Percentiles rank a stretch among this genome's conserved stretches.
These are phyloP conservation scores for Coregonus suidteri DNA, from an alignment of 2,797 vertebrate genomes.

Conservation along the genomic window DNA sequence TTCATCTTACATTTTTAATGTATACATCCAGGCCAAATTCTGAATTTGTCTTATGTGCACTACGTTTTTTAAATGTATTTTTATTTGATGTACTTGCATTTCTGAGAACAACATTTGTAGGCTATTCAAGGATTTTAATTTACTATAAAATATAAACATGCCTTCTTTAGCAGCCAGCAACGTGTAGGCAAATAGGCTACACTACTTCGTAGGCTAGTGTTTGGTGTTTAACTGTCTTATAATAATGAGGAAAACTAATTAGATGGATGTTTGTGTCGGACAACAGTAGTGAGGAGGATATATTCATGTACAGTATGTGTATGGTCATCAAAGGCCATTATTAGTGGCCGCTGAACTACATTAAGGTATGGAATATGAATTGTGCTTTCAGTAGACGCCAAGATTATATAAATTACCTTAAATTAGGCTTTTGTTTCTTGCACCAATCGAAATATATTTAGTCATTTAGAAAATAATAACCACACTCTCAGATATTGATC, in stretches of 20 bases:
- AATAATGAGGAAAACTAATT: no score
- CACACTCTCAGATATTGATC: not conserved
- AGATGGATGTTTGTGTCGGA: no score
- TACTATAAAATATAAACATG: not conserved
- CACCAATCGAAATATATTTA: not conserved
- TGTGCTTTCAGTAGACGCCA: no score
- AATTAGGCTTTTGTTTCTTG: not conserved
- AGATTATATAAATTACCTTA: no score
- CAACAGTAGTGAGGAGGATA: no score
- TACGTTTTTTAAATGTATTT: not conserved
- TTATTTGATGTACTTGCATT: not conserved
- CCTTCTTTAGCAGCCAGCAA: not conserved
- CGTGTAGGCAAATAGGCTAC: not conserved
- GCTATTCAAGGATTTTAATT: not conserved
- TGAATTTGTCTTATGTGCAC: not conserved
- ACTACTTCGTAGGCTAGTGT: not conserved
- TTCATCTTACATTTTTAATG: not conserved
- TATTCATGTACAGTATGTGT: no score
- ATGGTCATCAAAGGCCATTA: no score
- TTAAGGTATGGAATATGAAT: no score
- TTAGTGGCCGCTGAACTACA: no score
- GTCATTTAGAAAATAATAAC: not conserved
- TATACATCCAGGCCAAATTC: not conserved
- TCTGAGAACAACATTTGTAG: not conserved
- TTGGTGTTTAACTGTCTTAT: not conserved